Percentiles rank a stretch among this genome's conserved stretches.
phyloP scores from a whole-genome alignment of 2,113 vertebrate genomes.

The Panthera uncia region DNA sequence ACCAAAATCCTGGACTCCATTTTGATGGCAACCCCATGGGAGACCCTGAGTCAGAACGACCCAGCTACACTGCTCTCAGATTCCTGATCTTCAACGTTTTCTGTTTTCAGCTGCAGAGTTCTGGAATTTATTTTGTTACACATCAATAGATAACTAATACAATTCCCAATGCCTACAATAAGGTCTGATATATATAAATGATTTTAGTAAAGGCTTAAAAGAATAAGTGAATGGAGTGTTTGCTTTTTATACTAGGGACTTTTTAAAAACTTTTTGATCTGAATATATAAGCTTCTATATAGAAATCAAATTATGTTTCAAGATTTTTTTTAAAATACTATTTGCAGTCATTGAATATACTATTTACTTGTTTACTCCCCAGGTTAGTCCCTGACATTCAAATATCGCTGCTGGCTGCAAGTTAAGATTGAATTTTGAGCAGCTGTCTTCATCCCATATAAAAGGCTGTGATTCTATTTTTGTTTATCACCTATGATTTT shows the following conservation, averaged over 20 bases:
- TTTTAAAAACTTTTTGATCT: background rate
- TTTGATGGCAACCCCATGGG: background rate
- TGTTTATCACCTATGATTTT: background rate
- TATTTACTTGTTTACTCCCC: background rate
- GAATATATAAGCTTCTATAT: background rate
- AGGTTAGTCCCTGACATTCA: slow-evolving; percentile 15
- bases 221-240: background rate
- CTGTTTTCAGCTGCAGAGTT: background rate
- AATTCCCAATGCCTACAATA: background rate
- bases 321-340: background rate
- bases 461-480: background rate
- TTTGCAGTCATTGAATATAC: background rate
- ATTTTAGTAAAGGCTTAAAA: background rate
- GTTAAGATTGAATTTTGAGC: slow-evolving; percentile 27
- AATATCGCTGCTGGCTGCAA: background rate
- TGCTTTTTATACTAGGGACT: background rate
- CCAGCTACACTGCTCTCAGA: background rate
- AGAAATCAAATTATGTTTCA: background rate
- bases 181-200: background rate
- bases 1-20: background rate
- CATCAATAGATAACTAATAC: background rate
- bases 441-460: background rate
- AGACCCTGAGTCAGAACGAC: background rate
- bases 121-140: background rate
- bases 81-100: background rate